These are phyloP conservation scores for Tribolium madens DNA, from an alignment of 1,140 invertebrate species.

Conservation along the genomic window DNA sequence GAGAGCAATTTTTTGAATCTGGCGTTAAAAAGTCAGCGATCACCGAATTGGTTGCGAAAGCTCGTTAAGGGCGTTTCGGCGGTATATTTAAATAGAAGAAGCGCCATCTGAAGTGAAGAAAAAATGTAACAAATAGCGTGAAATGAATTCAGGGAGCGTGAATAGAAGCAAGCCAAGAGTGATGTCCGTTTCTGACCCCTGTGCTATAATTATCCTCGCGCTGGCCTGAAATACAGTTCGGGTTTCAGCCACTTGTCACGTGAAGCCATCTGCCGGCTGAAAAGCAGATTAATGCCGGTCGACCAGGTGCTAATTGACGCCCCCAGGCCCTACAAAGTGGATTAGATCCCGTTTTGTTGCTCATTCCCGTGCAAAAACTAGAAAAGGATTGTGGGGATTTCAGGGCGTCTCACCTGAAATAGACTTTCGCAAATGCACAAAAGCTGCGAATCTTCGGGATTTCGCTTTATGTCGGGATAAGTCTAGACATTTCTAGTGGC, in stretches of 20 bases:
- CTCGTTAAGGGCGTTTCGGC: no score
- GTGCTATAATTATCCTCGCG: constrained; percentile 42
- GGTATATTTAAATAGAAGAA: no score
- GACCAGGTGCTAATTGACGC: constrained; percentile 42
- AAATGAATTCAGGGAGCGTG: constrained; percentile 36
- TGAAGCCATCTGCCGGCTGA: constrained; percentile 27
- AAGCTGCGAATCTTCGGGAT: constrained; percentile 9
- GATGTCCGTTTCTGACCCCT: constrained; percentile 41
- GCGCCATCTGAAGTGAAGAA: constrained; percentile 24
- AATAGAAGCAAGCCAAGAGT: constrained; percentile 40
- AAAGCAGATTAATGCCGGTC: constrained; percentile 22
- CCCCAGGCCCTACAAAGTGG: constrained; percentile 7
- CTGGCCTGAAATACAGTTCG: constrained; percentile 41
- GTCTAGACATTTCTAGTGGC: constrained; percentile 11
- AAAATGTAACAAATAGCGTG: constrained; percentile 21
- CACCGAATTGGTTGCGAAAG: no score
- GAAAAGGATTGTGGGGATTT: constrained; percentile 2
- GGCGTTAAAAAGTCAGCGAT: no score
- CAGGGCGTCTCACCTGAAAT: constrained; percentile 26
- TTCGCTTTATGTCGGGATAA: constrained; percentile 15
- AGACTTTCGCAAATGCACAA: constrained; percentile 37
- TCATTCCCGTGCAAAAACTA: not conserved
- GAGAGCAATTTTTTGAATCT: constrained; percentile 1
- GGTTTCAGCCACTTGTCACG: constrained; percentile 36
- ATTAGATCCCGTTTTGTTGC: constrained; percentile 35